Conservation (phyloP, 2,113 vertebrate genomes). For the Helogale parvula region DNA sequence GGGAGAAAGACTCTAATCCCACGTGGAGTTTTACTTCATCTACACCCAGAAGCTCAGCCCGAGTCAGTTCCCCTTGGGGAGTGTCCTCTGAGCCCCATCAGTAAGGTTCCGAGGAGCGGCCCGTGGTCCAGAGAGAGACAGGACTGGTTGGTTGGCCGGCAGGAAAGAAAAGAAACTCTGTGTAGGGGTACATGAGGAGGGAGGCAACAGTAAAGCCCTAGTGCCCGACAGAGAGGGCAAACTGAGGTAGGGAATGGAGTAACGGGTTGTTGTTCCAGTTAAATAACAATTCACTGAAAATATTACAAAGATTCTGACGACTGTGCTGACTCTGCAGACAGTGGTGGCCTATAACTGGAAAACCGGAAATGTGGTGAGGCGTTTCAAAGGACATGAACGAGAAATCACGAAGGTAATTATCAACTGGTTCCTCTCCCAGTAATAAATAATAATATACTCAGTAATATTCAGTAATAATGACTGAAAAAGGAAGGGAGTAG, state of each 20-base stretch:
- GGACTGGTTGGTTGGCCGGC: neutral
- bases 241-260: neutral
- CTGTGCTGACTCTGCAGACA: slow-evolving; percentile 80
- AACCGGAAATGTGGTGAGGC: slow-evolving; percentile 88
- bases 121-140: neutral
- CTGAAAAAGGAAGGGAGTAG: neutral
- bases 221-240: neutral
- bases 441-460: too few species aligned
- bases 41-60: neutral
- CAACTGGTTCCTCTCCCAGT: neutral
- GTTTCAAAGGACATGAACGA: slow-evolving; percentile 91
- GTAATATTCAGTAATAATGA: too few species aligned
- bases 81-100: neutral
- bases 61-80: neutral
- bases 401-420: slow-evolving; percentile 95
- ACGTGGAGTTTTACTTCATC: neutral
- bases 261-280: neutral
- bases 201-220: neutral
- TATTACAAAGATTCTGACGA: neutral
- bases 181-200: neutral
- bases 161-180: neutral
- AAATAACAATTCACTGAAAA: neutral
- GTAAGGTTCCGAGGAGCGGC: neutral
- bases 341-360: slow-evolving; percentile 96
- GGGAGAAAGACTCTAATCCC: neutral